These are phyloP conservation scores for Neoitamus cyanurus DNA, from an alignment of 2,888 invertebrate genomes.

Conservation along the genomic window DNA sequence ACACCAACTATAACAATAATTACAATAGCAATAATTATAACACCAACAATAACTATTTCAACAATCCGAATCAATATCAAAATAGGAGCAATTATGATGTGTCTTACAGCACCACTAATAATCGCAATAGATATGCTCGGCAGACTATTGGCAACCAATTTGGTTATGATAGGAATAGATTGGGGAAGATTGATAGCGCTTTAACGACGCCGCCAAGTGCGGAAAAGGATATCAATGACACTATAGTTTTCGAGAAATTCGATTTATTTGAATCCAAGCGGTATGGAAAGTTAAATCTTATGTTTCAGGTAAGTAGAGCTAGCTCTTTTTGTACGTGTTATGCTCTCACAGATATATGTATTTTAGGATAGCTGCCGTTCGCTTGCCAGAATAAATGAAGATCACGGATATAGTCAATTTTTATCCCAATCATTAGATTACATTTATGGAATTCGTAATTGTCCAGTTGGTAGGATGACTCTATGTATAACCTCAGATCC, in stretches of 20 bases:
- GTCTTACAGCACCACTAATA: slow-evolving; percentile 7
- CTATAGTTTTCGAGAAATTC: slow-evolving; percentile 71
- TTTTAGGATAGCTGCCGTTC: slow-evolving; percentile 78
- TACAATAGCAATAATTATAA: slow-evolving; percentile 49
- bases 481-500: slow-evolving; percentile 91
- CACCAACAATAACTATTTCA: slow-evolving; percentile 42
- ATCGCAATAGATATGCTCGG: slow-evolving; percentile 35
- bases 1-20: slow-evolving; percentile 21
- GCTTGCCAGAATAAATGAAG: slow-evolving; percentile 75
- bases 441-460: slow-evolving; percentile 81
- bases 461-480: slow-evolving; percentile 86
- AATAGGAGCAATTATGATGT: neutral
- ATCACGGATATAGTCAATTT: slow-evolving; percentile 82
- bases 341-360: slow-evolving; percentile 4
- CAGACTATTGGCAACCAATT: slow-evolving; percentile 50
- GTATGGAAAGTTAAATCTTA: slow-evolving; percentile 77
- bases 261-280: slow-evolving; percentile 79
- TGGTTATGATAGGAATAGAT: slow-evolving; percentile 55
- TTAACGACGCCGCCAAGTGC: slow-evolving; percentile 56
- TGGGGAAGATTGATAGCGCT: slow-evolving; percentile 59
- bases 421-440: slow-evolving; percentile 75
- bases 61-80: slow-evolving; percentile 55
- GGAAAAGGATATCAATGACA: slow-evolving; percentile 53
- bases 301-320: slow-evolving; percentile 75
- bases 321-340: neutral